Evolutionary conservation across 2,888 invertebrate species (phyloP), one percentile per base, ranked within the genome.

Genomic region (Junonia oenone): DNA sequence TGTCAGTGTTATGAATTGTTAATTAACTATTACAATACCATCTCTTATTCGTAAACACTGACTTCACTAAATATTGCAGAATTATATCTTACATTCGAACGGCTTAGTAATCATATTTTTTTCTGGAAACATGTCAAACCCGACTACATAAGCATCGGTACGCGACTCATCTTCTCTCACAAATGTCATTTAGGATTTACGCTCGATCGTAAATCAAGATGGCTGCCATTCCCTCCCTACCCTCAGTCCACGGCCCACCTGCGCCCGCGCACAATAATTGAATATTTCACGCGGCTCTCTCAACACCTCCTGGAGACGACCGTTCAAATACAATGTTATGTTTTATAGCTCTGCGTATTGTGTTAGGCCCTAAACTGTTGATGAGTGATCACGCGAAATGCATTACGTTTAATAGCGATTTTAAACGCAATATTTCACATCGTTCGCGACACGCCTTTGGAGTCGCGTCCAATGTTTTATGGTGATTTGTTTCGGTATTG

Each of bases 141-240:
- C 56, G 62, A 62, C 71, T 68, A 68, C 67, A 71, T 74, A 71
- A 68, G 66, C 67, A 63, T 56, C 55, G 50, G 68, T 69, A 69
- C 70, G 66, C 71, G 72, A 78, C 69, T 76, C 79, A 78, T 78
- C 78, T 78, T 75, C 64, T 61, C 78, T 82, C 84, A 80, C 88
- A 89, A 88, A 86, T 87, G 90, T 88, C 89, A 87, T 82, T 82
- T 65, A 78, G 77, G 78, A 90, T 90, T 90, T 90, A 90, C 83
- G 77, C 72, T 75, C 78, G 74, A 75, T 84, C 88, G 79, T 90
- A 90, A 90, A 90, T 90, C 89, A 89, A 87, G 77, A 88, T 88
- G 89, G 88, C 87, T 71, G 85, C 78, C 75, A 64, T 71, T 66
- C 73, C 75, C 69, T 64, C 69, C 62, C 55, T 56, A 43, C 59